Evolutionary conservation across 1,140 invertebrate species (phyloP), one percentile per base, ranked within the genome.

Genomic region (Tetraneura akinire): DNA sequence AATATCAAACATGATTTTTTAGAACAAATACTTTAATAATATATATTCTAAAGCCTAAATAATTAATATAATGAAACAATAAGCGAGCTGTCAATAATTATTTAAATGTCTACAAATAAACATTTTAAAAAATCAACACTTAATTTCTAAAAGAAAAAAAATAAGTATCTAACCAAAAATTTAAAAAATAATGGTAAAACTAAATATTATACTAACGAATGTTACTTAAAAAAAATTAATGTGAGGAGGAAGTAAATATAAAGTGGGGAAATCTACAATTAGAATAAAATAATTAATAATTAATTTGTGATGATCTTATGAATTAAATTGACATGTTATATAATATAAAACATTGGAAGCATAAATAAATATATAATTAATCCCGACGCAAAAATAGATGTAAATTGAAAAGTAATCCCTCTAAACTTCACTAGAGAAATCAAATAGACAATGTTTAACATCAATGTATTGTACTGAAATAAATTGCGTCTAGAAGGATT

Each of bases 101-200:
- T 76, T 57, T 57, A 23, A 76, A 76, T 78, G 74, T 62, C 55
- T 78, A 78, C 32, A 62, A 76, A 78, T 78, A 78, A 78, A 78
- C 74, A 78, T 78, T 78, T 78, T 45, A 14, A 62, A 78, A 78
- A 78, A 78, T 78, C 74, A 78, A 78, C 74, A 78, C 74, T 78
- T 78, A 78, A 45, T 57, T 60, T 21, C 29, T 57, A 55, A 37
- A 26, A 78, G 60, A n/a, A 76, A 76, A 76, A 76, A 76, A 37
- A 57, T 45, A 62, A 45, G 74, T 78, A 62, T 78, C 53, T 78
- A 78, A 78, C 57, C 74, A 47, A 78, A 78, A 29, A 62, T 62
- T 78, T 78, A 78, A 62, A 78, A 47, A 78, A 76, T 76, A 76
- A 76, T 76, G 73, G 73, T 78, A 78, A 60, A 78, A 60, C 55